Percentiles rank a stretch among this genome's conserved stretches.
Conservation (phyloP, 2,797 vertebrate species). For the Gila robusta region DNA sequence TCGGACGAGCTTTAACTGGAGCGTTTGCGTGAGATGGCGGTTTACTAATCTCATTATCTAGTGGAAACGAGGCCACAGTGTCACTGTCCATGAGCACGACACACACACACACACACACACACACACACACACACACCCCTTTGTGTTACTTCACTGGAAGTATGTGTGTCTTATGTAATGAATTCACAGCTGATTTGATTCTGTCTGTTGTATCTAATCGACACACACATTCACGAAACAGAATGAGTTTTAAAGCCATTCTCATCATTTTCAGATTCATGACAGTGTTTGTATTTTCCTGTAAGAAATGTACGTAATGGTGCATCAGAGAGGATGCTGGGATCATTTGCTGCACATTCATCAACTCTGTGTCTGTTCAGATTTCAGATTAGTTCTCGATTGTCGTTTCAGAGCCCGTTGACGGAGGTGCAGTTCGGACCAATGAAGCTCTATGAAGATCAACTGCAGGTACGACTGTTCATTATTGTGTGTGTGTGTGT, state of each 20-base stretch:
- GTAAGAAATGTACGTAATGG: not conserved
- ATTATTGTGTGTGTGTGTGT: too few species aligned
- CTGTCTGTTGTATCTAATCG: not conserved
- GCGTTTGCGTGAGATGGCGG: not conserved
- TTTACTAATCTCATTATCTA: conserved; percentile 33
- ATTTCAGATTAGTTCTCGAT: too few species aligned
- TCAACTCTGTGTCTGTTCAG: too few species aligned
- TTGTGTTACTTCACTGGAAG: not conserved
- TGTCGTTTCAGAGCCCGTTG: too few species aligned
- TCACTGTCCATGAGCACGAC: not conserved
- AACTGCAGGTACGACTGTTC: too few species aligned
- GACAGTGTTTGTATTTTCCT: not conserved
- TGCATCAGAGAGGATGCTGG: too few species aligned
- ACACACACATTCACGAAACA: not conserved
- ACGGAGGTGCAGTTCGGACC: not conserved
- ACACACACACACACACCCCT: not conserved
- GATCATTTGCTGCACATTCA: too few species aligned
- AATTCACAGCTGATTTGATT: conserved; percentile 7
- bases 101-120: not conserved
- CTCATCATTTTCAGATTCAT: not conserved
- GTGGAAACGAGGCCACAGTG: conserved; percentile 7
- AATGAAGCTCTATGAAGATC: too few species aligned
- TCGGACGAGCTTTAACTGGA: not conserved
- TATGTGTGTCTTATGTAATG: conserved; percentile 73
- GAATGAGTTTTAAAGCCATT: not conserved